Conservation (phyloP, 2,113 vertebrate species). For the Centropus unirufus region DNA sequence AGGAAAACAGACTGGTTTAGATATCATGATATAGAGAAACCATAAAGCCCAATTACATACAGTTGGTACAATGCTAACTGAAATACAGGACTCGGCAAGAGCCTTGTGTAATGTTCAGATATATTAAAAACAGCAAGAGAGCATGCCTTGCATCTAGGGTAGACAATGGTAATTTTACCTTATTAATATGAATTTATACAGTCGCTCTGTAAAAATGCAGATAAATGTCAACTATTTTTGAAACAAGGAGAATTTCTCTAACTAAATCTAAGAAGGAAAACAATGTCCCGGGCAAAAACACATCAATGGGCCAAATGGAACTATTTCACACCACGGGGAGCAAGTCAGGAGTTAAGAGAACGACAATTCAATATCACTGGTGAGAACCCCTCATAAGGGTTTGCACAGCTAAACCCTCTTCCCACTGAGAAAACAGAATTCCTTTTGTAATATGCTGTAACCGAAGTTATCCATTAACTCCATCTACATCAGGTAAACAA, state of each 20-base stretch:
- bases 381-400: neutral
- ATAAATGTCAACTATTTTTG: neutral
- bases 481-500: neutral
- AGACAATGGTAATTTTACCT: neutral
- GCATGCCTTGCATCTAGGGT: neutral
- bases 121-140: neutral
- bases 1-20: neutral
- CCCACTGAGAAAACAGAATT: neutral
- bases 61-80: neutral
- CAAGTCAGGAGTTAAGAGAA: neutral
- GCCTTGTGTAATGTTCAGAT: neutral
- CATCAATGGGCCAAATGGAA: neutral
- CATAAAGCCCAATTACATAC: neutral
- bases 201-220: neutral
- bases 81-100: neutral
- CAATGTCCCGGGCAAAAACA: neutral
- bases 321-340: neutral
- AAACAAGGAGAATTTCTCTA: neutral
- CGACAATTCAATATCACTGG: neutral
- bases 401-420: neutral
- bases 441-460: neutral
- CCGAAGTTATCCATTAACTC: slow-evolving; percentile 20
- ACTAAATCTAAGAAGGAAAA: neutral
- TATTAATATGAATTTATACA: neutral
- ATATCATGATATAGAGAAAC: neutral